Base-by-base conservation (phyloP, 2,888 invertebrate species). In the Sepioteuthis lessoniana region DNA sequence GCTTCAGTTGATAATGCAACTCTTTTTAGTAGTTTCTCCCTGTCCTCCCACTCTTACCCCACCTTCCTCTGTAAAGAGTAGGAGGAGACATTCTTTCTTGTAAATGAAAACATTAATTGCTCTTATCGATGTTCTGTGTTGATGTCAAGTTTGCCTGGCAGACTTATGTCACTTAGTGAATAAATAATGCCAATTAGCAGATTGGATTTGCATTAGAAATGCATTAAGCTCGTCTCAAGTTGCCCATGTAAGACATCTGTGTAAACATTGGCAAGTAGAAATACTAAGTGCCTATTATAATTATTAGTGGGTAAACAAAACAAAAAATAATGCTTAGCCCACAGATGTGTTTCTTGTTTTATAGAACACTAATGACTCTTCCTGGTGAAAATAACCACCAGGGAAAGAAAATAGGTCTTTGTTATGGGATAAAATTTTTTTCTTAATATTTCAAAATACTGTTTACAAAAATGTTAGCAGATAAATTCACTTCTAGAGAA, bases 151-250 rank as follows among this genome's bases (percentile, higher is more conserved):
- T 76, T n/a, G 31, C 76, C n/a, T 16, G 3, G n/a, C 76, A 76
- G 76, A n/a, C 76, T n/a, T 76, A 76, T 35, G 76, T 76, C 76
- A 76, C 76, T 76, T 76, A 76, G n/a, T 76, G n/a, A 76, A 76
- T 76, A 76, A 76, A 76, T n/a, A n/a, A 76, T 76, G 76, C 76
- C 76, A 76, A 76, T 76, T 76, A 76, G 76, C 35, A 76, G 35
- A 76, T n/a, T 76, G 76, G 8, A 76, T 76, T 76, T 76, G 76
- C 76, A 76, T 76, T n/a, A 76, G 76, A 76, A 76, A 76, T n/a
- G 76, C 76, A 76, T 76, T 76, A 76, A 76, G 76, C 76, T 16
- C 16, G n/a, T 76, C 76, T 76, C 76, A 35, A 16, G 76, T 76
- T 76, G n/a, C 13, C 76, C 76, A 35, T 76, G n/a, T 76, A 76